Conservation (phyloP, 1,140 invertebrate genomes). For the Neodiprion pinetum region DNA sequence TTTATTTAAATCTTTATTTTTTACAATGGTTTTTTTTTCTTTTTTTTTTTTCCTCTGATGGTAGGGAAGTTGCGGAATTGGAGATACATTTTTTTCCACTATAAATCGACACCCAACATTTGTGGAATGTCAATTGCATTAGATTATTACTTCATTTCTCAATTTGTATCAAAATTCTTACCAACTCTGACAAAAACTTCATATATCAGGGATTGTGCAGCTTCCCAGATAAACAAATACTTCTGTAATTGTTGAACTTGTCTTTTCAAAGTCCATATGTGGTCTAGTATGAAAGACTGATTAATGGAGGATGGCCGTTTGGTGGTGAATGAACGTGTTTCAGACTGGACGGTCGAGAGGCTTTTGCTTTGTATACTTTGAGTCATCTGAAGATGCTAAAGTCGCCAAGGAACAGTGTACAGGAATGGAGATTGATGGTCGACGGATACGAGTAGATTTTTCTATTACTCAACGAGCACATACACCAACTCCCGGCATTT, state of each 20-base stretch:
- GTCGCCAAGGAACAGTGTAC: constrained; percentile 93
- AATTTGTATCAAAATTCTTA: too few relatives aligned
- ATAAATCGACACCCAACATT: too few relatives aligned
- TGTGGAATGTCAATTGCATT: too few relatives aligned
- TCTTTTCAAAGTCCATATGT: not conserved
- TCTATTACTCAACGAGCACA: constrained; percentile 97
- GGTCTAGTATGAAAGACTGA: not conserved
- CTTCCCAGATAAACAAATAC: too few relatives aligned
- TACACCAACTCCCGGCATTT: constrained; percentile 97
- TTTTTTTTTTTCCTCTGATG: not conserved
- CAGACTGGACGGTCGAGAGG: constrained; percentile 92
- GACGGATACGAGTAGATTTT: constrained; percentile 93
- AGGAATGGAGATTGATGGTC: constrained; percentile 93
- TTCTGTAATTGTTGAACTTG: not conserved
- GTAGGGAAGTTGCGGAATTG: not conserved
- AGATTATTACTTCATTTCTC: too few relatives aligned
- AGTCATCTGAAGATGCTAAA: constrained; percentile 87
- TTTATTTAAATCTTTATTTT: not conserved
- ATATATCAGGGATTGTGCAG: too few relatives aligned
- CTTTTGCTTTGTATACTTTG: constrained; percentile 97
- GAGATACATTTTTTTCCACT: too few relatives aligned
- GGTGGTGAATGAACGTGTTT: constrained; percentile 27
- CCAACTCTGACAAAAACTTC: too few relatives aligned
- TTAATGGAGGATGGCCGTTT: not conserved
- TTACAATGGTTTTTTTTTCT: not conserved